Conservation (phyloP, 2,797 vertebrate genomes). For the Meda fulgida region DNA sequence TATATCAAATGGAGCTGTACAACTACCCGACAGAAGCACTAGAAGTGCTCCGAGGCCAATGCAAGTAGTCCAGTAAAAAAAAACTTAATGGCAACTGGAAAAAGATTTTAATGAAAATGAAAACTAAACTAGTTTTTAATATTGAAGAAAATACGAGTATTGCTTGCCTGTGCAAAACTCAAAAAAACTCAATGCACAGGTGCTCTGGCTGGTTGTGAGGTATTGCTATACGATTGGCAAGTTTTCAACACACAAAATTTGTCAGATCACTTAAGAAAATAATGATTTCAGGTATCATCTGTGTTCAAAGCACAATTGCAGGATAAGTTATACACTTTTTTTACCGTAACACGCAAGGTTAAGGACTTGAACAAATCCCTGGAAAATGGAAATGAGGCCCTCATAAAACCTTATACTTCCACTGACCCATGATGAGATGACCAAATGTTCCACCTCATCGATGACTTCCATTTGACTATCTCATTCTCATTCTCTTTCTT, state of each 20-base stretch:
- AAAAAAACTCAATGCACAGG: background rate
- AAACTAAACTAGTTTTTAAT: background rate
- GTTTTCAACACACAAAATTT: background rate
- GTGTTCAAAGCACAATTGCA: background rate
- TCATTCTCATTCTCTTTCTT: constrained; percentile 9
- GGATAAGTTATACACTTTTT: background rate
- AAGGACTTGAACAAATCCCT: background rate
- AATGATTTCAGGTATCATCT: background rate
- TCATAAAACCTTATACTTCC: background rate
- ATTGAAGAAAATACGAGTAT: background rate
- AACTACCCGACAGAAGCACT: background rate
- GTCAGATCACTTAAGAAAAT: background rate
- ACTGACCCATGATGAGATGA: background rate
- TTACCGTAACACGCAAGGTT: background rate
- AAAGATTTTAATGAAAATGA: background rate
- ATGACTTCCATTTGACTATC: constrained; percentile 4
- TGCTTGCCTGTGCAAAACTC: background rate
- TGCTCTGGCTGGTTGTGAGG: background rate
- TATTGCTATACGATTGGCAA: background rate
- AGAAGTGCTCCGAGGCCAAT: background rate
- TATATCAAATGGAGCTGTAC: constrained; percentile 6
- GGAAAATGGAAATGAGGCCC: background rate
- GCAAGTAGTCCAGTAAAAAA: background rate
- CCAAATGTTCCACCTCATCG: background rate
- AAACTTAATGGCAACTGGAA: background rate